A percentile compares a stretch with the other conserved stretches of the same genome.
Evolutionary conservation across 2,113 vertebrate genomes (phyloP).

Genomic region (Centropristis striata): DNA sequence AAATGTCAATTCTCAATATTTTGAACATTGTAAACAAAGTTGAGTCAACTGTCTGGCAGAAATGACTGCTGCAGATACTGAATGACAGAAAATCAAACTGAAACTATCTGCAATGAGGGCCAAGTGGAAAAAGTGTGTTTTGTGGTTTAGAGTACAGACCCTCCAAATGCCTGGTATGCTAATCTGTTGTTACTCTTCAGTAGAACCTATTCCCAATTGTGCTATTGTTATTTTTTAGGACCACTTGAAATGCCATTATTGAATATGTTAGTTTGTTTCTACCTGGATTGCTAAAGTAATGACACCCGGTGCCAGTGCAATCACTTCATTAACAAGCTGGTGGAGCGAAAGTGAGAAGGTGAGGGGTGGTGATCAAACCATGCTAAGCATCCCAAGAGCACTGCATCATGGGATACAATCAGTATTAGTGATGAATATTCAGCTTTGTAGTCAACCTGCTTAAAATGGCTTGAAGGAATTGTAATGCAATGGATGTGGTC

Average conservation of each 20-base stretch:
- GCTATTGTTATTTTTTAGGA: too few relatives aligned
- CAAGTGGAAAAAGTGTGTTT: background rate
- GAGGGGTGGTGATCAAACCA: constrained; percentile 36
- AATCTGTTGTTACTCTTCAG: constrained; percentile 1
- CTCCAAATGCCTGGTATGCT: background rate
- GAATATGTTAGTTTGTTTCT: constrained; percentile 33
- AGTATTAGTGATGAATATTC: too few relatives aligned
- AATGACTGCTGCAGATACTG: background rate
- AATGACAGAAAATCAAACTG: background rate
- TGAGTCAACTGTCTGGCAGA: background rate
- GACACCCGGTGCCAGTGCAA: too few relatives aligned
- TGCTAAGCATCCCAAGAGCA: background rate
- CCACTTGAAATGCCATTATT: constrained; percentile 12
- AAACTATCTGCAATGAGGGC: background rate
- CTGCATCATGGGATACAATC: too few relatives aligned
- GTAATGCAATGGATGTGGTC: too few relatives aligned
- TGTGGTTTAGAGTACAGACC: background rate
- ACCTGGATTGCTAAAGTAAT: too few relatives aligned
- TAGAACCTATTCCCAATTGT: constrained; percentile 17
- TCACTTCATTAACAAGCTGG: constrained; percentile 55
- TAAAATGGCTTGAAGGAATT: too few relatives aligned
- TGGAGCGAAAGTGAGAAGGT: constrained; percentile 8
- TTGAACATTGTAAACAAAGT: constrained; percentile 10
- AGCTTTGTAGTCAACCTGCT: too few relatives aligned
- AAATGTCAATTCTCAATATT: background rate